phyloP scores from a whole-genome alignment of 2,797 vertebrate genomes.

The Simalia tracyae region DNA sequence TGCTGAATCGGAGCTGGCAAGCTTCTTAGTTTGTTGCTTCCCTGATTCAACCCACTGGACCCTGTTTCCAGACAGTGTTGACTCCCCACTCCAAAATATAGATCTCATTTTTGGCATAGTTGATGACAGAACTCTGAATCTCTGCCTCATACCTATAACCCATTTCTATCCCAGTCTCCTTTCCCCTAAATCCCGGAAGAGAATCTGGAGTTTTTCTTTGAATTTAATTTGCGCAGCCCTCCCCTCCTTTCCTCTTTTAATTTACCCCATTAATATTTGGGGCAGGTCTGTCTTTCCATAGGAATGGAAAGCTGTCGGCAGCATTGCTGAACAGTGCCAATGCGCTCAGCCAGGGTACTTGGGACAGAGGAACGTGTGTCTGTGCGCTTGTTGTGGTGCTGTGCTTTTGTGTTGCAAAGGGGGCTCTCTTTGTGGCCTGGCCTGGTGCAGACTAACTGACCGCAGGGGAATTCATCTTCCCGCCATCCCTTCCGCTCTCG shows the following conservation, averaged over 20 bases:
- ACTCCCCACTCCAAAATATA: background rate
- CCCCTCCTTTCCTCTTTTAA: background rate
- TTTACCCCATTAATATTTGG: background rate
- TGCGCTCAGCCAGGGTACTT: background rate
- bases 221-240: background rate
- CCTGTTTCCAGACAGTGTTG: background rate
- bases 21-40: background rate
- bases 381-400: background rate
- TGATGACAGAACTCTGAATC: background rate
- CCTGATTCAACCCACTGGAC: background rate
- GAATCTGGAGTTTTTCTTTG: background rate
- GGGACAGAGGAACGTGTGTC: background rate
- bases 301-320: background rate
- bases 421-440: slow-evolving; percentile 19
- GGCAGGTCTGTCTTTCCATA: background rate
- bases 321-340: background rate
- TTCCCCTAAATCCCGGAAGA: background rate
- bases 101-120: background rate
- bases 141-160: background rate
- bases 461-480: slow-evolving; percentile 54
- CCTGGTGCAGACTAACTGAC: slow-evolving; percentile 16
- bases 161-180: background rate
- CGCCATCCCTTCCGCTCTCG: slow-evolving; percentile 36
- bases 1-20: background rate
- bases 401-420: background rate